phyloP scores from a whole-genome alignment of 30 jellyfish, hydroid and myxozoan genomes.

The Aurelia sp. region DNA sequence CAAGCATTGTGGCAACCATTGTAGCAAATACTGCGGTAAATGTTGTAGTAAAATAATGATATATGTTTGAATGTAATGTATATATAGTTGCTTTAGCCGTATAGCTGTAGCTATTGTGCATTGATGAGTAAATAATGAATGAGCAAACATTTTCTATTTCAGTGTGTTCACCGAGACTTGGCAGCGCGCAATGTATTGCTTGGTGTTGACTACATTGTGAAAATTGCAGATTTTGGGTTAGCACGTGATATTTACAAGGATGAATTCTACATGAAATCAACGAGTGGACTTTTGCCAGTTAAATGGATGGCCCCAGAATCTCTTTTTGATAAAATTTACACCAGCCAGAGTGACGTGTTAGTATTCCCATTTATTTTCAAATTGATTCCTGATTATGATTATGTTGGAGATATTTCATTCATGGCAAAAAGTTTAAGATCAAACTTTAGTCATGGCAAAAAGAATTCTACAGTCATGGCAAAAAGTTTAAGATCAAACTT shows the following conservation, averaged over 20 bases:
- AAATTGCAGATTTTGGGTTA: slow-evolving; percentile 94
- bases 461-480: too few species aligned
- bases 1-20: too few species aligned
- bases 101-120: too few species aligned
- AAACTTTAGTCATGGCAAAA: too few species aligned
- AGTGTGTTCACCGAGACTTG: slow-evolving; percentile 97
- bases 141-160: neutral
- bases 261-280: slow-evolving; percentile 82
- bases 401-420: too few species aligned
- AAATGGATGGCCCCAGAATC: slow-evolving; percentile 99
- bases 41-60: too few species aligned
- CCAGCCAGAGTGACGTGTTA: slow-evolving; percentile 97
- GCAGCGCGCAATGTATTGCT: slow-evolving; percentile 97
- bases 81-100: too few species aligned
- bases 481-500: too few species aligned
- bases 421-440: too few species aligned
- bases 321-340: slow-evolving; percentile 84
- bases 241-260: slow-evolving; percentile 91
- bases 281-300: slow-evolving; percentile 95
- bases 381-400: too few species aligned
- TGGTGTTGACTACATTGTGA: slow-evolving; percentile 92
- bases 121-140: too few species aligned
- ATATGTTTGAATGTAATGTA: too few species aligned
- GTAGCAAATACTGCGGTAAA: neutral
- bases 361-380: slow-evolving; percentile 21